Percentiles rank a stretch among this genome's conserved stretches.
phyloP scores from a whole-genome alignment of 2,113 vertebrate genomes.

The Cranoglanis bouderius region DNA sequence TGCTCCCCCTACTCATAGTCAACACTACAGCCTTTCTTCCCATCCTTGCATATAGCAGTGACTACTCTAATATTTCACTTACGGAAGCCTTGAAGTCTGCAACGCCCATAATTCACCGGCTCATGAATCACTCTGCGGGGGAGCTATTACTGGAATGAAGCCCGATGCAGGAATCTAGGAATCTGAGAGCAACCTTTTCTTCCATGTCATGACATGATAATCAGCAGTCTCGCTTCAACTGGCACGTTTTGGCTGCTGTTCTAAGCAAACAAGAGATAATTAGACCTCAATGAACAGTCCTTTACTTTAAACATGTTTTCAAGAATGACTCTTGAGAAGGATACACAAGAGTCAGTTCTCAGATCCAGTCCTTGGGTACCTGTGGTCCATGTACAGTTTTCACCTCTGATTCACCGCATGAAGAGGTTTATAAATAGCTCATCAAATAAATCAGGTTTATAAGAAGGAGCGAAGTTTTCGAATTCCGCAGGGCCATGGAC shows the following conservation, averaged over 20 bases:
- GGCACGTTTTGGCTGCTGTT: neutral
- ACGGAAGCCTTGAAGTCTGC: constrained; percentile 1
- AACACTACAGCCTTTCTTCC: constrained; percentile 35
- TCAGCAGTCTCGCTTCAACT: neutral
- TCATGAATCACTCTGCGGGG: constrained; percentile 40
- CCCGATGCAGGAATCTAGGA: constrained; percentile 16
- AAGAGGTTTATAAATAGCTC: neutral
- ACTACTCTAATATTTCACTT: constrained; percentile 25
- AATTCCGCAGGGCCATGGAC: neutral
- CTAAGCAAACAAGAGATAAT: neutral
- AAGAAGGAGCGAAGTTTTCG: neutral
- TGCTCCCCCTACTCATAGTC: constrained; percentile 27
- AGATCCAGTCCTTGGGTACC: neutral
- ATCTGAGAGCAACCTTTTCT: constrained; percentile 11
- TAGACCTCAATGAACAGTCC: neutral
- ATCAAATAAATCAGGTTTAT: neutral
- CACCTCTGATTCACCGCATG: neutral
- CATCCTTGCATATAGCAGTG: neutral
- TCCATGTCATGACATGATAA: constrained; percentile 34
- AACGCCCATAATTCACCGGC: constrained; percentile 17
- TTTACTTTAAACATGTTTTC: neutral
- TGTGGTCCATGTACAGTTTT: neutral
- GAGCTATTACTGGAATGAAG: constrained; percentile 30
- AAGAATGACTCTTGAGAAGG: neutral
- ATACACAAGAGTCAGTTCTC: neutral